Evolutionary conservation across 2,113 vertebrate species (phyloP).

Genomic region (Vanacampus margaritifer): DNA sequence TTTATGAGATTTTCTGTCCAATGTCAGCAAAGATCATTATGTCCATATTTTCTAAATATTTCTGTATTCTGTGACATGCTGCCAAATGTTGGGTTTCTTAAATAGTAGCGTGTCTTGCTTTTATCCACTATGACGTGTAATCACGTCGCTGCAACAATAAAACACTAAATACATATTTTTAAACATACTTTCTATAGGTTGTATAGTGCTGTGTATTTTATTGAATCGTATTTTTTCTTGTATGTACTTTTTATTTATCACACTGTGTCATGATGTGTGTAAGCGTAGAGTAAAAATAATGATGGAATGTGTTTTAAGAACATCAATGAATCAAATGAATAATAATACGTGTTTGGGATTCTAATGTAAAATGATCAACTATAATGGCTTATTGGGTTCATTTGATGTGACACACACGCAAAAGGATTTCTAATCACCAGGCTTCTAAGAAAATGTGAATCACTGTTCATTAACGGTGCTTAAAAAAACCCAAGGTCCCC

Average conservation of each 20-base stretch:
- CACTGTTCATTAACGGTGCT: slow-evolving; percentile 52
- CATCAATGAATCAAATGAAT: neutral
- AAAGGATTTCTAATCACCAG: slow-evolving; percentile 52
- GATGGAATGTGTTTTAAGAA: neutral
- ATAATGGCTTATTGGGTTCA: neutral
- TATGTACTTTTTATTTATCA: no score
- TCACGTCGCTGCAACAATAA: no score
- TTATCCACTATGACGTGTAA: no score
- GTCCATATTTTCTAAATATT: neutral
- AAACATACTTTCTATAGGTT: no score
- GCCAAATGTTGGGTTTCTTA: no score
- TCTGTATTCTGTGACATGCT: no score
- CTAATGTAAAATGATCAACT: neutral
- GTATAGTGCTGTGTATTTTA: no score
- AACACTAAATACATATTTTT: no score
- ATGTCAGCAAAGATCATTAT: neutral
- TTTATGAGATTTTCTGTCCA: slow-evolving; percentile 38
- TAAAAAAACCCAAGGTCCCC: slow-evolving; percentile 50
- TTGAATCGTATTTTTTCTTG: no score
- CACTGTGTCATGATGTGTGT: neutral
- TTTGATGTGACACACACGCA: neutral
- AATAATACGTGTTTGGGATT: neutral
- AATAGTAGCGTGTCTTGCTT: no score
- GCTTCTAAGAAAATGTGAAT: slow-evolving; percentile 42
- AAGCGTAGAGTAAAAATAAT: neutral